Evolutionary conservation across 2,888 invertebrate species (phyloP).

Genomic region (Troilus luridus): DNA sequence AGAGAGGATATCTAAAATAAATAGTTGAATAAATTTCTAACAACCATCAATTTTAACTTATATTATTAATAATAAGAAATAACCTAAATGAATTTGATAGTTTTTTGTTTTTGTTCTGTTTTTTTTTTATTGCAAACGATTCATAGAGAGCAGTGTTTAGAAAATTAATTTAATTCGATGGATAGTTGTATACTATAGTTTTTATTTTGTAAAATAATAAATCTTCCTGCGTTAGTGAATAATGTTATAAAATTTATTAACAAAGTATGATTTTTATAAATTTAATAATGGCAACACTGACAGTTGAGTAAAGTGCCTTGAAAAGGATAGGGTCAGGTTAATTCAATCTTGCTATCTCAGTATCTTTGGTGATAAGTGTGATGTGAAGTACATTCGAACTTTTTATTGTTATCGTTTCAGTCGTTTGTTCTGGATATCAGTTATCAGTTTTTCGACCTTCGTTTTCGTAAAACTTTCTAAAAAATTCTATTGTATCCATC

Average conservation of each 20-base stretch:
- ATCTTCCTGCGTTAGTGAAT: neutral
- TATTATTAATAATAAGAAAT: neutral
- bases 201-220: neutral
- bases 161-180: neutral
- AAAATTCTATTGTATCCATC: neutral
- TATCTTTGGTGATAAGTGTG: constrained; percentile 36
- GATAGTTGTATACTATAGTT: neutral
- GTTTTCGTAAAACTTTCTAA: neutral
- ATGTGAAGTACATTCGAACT: neutral
- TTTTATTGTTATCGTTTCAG: neutral
- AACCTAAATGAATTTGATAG: neutral
- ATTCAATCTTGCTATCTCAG: constrained; percentile 28
- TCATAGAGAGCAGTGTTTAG: neutral
- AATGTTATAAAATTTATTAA: neutral
- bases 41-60: neutral
- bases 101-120: neutral
- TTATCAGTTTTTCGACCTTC: constrained; percentile 17
- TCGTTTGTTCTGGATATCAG: neutral
- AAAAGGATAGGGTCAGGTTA: constrained; percentile 32
- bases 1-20: neutral
- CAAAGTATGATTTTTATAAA: neutral
- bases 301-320: constrained; percentile 3
- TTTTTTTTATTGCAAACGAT: neutral
- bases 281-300: constrained; percentile 20
- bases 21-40: neutral